phyloP scores from a whole-genome alignment of 1,140 invertebrate genomes.

The Bombyx mori region ASM3026992v2 NC_085121.1:7144501-7145000 shows the following conservation, averaged over 20 bases:
- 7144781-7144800: conserved; percentile 58
- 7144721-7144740: conserved; percentile 95
- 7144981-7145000: too few species aligned
- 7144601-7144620: too few species aligned
- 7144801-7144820: conserved; percentile 8
- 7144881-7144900: too few species aligned
- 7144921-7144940: too few species aligned
- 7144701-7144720: conserved; percentile 96
- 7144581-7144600: not conserved
- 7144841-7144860: too few species aligned
- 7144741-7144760: conserved; percentile 95
- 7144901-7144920: too few species aligned
- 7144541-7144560: conserved; percentile 65
- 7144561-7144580: too few species aligned
- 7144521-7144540: conserved; percentile 96
- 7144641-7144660: conserved; percentile 73
- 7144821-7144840: too few species aligned
- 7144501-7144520: conserved; percentile 96
- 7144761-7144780: conserved; percentile 91
- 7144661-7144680: conserved; percentile 97
- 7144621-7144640: too few species aligned
- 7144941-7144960: too few species aligned
- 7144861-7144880: too few species aligned
- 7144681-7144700: conserved; percentile 95
- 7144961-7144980: too few species aligned